A percentile compares a stretch with the other conserved stretches of the same genome.
These are phyloP conservation scores for Hydractinia echinata DNA, from an alignment of 30 jellyfish, hydroid and myxozoan genomes.

Conservation along the genomic window DNA sequence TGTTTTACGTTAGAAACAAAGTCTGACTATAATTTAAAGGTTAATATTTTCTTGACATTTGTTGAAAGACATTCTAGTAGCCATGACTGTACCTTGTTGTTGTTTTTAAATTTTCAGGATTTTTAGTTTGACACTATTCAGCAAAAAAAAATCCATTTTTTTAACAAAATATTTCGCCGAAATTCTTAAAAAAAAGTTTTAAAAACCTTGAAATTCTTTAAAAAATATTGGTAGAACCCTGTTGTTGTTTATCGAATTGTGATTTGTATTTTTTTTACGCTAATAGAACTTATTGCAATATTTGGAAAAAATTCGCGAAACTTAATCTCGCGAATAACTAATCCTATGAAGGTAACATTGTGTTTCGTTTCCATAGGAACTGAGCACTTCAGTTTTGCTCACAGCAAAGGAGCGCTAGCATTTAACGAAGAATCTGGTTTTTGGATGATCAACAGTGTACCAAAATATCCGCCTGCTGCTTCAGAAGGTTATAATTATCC, in stretches of 20 bases:
- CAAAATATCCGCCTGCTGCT: slow-evolving; percentile 56
- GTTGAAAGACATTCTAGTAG: not conserved
- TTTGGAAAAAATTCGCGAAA: not conserved
- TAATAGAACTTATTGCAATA: not conserved
- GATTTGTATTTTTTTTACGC: not conserved
- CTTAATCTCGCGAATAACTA: not conserved
- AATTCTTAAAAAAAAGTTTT: too few species aligned
- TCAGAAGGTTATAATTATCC: slow-evolving; percentile 76
- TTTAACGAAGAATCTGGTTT: slow-evolving; percentile 65
- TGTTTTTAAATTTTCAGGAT: too few species aligned
- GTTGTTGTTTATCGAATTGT: too few species aligned
- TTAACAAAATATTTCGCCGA: too few species aligned
- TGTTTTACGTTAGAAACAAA: too few species aligned
- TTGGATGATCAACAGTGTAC: slow-evolving; percentile 88
- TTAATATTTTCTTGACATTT: not conserved
- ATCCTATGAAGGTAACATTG: not conserved
- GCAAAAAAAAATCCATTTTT: too few species aligned
- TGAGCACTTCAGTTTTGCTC: slow-evolving; percentile 30
- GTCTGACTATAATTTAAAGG: too few species aligned
- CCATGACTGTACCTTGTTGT: too few species aligned
- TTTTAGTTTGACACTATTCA: too few species aligned
- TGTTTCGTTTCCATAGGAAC: not conserved
- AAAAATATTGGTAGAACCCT: too few species aligned
- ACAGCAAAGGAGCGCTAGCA: slow-evolving; percentile 84
- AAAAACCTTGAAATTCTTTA: too few species aligned